Evolutionary conservation across 2,888 invertebrate genomes (phyloP), one percentile per base, ranked within the genome.

Genomic region (Cybosia mesomella): DNA sequence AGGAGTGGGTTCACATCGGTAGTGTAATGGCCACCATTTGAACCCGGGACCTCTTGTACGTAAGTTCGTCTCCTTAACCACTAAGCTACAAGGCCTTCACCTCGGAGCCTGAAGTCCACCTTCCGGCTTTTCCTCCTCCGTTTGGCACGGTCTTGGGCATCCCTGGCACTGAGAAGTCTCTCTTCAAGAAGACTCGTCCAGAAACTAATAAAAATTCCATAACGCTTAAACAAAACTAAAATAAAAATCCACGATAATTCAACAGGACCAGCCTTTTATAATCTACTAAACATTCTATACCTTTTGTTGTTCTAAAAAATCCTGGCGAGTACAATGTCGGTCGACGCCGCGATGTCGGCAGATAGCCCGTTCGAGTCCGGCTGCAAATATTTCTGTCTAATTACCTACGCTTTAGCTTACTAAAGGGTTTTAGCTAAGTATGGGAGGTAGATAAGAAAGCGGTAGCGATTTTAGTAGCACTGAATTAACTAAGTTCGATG

Each of bases 331-430:
- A 86, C 87, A 88, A 87, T 85, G 89, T 87, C 66, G 83, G 82
- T 82, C 73, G 89, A 80, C 92, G 90, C 89, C 91, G 80, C 83
- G 92, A 92, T 92, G 92, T 74, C 90, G 89, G 82, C 80, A 77
- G 92, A 92, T 93, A 91, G 87, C 79, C 64, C 76, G 85, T 88
- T 89, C 87, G 85, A 89, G 81, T 84, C 81, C 72, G 84, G 77
- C 81, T 80, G 81, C 87, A 86, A 90, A 92, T 91, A 89, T 88
- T 88, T 87, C 84, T 83, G 80, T 76, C 88, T 92, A 92, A 92
- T 92, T 92, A 91, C 88, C 81, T 75, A 74, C 83, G 84, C 83
- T 87, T 84, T 85, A 77, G 78, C 76, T 80, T 73, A 74, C 74
- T 70, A 72, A 73, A 74, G 70, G 73, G 70, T 75, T 81, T 77